Conservation (phyloP, 2,888 invertebrate species). For the Drosophila robusta region DNA sequence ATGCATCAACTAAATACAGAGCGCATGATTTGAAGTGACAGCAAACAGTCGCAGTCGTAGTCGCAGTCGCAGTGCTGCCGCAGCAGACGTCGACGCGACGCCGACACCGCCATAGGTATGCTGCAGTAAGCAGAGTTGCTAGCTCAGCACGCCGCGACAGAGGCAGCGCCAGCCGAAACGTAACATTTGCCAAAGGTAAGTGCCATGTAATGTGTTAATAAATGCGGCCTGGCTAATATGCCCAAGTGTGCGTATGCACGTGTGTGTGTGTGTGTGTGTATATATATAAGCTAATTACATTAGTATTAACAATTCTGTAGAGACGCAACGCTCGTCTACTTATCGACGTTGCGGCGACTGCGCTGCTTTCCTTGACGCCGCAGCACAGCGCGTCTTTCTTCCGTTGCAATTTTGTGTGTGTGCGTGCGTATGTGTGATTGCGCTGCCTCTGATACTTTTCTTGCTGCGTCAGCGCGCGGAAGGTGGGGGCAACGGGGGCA, state of each 20-base stretch:
- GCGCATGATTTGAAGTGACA: constrained; percentile 54
- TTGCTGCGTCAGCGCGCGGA: constrained; percentile 34
- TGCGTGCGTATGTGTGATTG: constrained; percentile 13
- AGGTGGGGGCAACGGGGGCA: constrained; percentile 33
- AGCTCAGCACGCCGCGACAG: constrained; percentile 43
- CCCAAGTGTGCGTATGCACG: constrained; percentile 5
- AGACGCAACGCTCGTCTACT: constrained; percentile 21
- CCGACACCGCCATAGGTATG: constrained; percentile 53
- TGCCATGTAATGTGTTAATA: constrained; percentile 34
- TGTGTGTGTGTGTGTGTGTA: constrained; percentile 4
- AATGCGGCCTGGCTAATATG: constrained; percentile 22
- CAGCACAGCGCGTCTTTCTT: constrained; percentile 27
- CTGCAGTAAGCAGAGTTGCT: constrained; percentile 47
- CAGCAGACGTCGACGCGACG: constrained; percentile 41
- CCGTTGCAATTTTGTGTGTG: constrained; percentile 31
- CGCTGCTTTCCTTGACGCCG: constrained; percentile 45
- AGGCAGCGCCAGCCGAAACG: constrained; percentile 46
- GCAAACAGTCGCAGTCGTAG: constrained; percentile 44
- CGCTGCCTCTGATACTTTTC: constrained; percentile 39
- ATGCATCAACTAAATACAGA: constrained; percentile 43
- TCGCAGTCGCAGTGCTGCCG: constrained; percentile 45
- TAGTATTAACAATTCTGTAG: constrained; percentile 14
- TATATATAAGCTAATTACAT: constrained; percentile 17
- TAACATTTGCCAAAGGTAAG: constrained; percentile 76
- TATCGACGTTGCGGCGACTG: constrained; percentile 37